phyloP scores from a whole-genome alignment of 2,888 invertebrate genomes.

The Arge pagana region DNA sequence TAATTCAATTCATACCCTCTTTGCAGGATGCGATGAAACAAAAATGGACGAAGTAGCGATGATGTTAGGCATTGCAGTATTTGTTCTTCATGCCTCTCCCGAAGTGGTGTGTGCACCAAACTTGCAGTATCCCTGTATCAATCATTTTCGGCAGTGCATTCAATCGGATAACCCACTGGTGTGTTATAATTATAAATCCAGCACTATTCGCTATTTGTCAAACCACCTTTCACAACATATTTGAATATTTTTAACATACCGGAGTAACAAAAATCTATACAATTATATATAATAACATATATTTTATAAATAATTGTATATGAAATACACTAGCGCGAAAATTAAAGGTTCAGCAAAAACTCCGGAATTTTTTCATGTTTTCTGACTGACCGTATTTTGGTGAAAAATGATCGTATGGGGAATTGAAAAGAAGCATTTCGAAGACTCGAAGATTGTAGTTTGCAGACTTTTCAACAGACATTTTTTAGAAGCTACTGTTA shows the following conservation, averaged over 20 bases:
- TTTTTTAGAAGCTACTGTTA: too few species aligned
- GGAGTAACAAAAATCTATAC: slow-evolving; percentile 9
- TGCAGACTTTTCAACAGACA: too few species aligned
- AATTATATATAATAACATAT: slow-evolving; percentile 23
- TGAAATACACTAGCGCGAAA: too few species aligned
- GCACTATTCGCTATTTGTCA: slow-evolving; percentile 9
- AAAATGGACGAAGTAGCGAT: slow-evolving; percentile 85
- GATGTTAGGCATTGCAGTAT: slow-evolving; percentile 86
- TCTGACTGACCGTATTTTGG: too few species aligned
- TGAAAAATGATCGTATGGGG: too few species aligned
- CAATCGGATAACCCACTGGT: slow-evolving; percentile 68
- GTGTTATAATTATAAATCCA: slow-evolving; percentile 36
- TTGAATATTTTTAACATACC: slow-evolving; percentile 9
- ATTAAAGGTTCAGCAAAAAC: slow-evolving; percentile 1
- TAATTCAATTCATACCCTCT: too few species aligned
- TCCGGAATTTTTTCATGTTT: too few species aligned
- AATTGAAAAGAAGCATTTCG: too few species aligned
- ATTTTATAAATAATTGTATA: too few species aligned
- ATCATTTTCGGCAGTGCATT: slow-evolving; percentile 86
- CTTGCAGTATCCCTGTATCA: slow-evolving; percentile 88
- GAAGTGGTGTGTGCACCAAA: slow-evolving; percentile 78
- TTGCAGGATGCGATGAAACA: slow-evolving; percentile 68
- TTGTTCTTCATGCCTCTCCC: slow-evolving; percentile 82
- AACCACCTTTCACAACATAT: slow-evolving; percentile 14
- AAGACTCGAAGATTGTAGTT: too few species aligned